Evolutionary conservation across 2,888 invertebrate species (phyloP), one percentile per base, ranked within the genome.

Genomic region (Tetropium fuscum): DNA sequence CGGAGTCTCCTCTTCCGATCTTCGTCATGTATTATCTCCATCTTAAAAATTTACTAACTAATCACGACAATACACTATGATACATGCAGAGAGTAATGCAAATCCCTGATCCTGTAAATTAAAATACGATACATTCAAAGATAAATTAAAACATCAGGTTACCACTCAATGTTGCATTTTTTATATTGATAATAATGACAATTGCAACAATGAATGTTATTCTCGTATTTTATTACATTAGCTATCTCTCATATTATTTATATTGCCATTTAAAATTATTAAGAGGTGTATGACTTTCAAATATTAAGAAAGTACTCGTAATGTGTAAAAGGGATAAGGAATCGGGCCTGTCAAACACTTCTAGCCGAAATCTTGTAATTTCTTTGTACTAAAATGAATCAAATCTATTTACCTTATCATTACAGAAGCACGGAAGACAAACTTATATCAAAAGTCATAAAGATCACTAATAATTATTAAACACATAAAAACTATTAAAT

Each of bases 1-100:
- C 89, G 87, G 73, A 97, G 87, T 82, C 97, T 90, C 78, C 87
- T 85, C 81, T 87, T 85, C 75, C 92, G 88, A 81, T 93, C 92
- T 79, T 91, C 91, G 83, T 93, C 93, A 78, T 86, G 85, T 76
- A 87, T 83, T 70, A 82, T 76, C 81, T 90, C 90, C 90, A 90
- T 90, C 76, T 81, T 85, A 38, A 41, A 53, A 32, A 41, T 34
- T 47, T 53, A 44, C 16, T 49, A 44, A 44, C 15, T 49, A 48
- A 32, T 58, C 38, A 40, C 15, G 25, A 51, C 27, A 40, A 51
- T 40, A 1, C 16, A 51, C 40, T 51, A 51, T 34, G 38, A 51
- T 22, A 51, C 51, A 27, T 16, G 51, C 20, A 27, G 40, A 13
- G 22, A 40, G 27, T 40, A 51, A 22, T 27, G 18, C 10, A 18